A percentile compares a stretch with the other conserved stretches of the same genome.
These are phyloP conservation scores for Pocillopora meandrina DNA, from an alignment of 92 coral and sea anemone genomes.

Conservation along the genomic window DNA sequence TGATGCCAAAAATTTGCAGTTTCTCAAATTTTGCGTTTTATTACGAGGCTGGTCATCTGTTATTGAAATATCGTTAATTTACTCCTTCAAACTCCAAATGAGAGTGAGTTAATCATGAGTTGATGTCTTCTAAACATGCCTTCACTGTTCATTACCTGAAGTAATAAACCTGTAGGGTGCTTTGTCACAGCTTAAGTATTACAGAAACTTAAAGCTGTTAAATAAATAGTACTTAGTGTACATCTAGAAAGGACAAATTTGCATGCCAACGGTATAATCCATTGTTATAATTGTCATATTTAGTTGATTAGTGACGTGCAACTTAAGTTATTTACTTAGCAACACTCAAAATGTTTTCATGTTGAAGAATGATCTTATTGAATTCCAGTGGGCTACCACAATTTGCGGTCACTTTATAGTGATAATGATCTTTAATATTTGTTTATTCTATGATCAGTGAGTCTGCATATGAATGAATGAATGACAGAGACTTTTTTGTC, in stretches of 20 bases:
- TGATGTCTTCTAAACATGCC: not conserved
- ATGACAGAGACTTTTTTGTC: not conserved
- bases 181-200: too few species aligned
- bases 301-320: not conserved
- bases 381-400: conserved; percentile 6
- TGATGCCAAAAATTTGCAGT: not conserved
- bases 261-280: not conserved
- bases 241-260: not conserved
- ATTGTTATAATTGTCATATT: not conserved
- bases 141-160: not conserved
- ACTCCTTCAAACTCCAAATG: not conserved
- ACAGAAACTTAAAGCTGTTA: not conserved
- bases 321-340: conserved; percentile 14
- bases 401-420: not conserved
- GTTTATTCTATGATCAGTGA: not conserved
- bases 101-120: not conserved
- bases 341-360: not conserved
- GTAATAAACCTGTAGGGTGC: not conserved
- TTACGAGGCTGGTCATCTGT: not conserved
- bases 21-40: not conserved
- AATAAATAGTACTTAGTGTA: not conserved
- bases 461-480: not conserved
- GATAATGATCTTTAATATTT: not conserved
- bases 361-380: not conserved
- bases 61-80: not conserved